These are phyloP conservation scores for Lacerta agilis DNA, from an alignment of 2,797 vertebrate genomes.

Conservation along the genomic window DNA sequence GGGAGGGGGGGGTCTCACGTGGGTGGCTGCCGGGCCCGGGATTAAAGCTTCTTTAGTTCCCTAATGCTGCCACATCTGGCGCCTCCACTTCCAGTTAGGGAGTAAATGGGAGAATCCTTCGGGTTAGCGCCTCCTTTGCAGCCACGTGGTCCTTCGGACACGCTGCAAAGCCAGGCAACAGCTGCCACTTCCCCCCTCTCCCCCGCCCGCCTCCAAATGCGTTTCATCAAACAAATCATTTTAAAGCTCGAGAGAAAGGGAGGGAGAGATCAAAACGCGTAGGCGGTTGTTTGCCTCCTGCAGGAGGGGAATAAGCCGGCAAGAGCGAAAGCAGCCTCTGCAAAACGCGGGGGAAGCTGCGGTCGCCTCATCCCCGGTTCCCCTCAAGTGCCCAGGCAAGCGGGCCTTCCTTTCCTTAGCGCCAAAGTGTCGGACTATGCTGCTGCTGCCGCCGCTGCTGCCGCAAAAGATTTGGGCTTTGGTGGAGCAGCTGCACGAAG, in stretches of 20 bases:
- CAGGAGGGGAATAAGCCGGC: slow-evolving; percentile 34
- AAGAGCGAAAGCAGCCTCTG: slow-evolving; percentile 10
- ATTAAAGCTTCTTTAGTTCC: slow-evolving; percentile 72
- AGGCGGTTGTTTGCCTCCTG: slow-evolving; percentile 47
- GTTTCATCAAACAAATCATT: slow-evolving; percentile 57
- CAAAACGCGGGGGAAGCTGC: neutral
- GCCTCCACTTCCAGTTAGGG: slow-evolving; percentile 34
- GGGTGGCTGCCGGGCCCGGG: slow-evolving; percentile 50
- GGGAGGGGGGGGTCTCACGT: slow-evolving; percentile 37
- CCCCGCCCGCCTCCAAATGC: rapidly evolving
- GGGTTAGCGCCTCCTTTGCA: slow-evolving; percentile 45
- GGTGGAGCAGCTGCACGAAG: neutral
- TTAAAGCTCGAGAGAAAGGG: slow-evolving; percentile 43
- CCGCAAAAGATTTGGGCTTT: too few species aligned
- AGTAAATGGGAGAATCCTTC: slow-evolving; percentile 55
- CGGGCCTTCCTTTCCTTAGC: neutral
- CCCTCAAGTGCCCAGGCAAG: neutral
- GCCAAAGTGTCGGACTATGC: too few species aligned
- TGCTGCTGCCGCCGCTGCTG: too few species aligned
- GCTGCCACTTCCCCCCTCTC: neutral
- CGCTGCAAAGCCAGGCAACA: neutral
- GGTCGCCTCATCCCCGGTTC: neutral
- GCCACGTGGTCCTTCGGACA: slow-evolving; percentile 26
- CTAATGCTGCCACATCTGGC: slow-evolving; percentile 75
- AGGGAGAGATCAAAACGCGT: slow-evolving; percentile 37